phyloP scores from a whole-genome alignment of 2,888 invertebrate genomes.

The Sarcophaga variegata region DNA sequence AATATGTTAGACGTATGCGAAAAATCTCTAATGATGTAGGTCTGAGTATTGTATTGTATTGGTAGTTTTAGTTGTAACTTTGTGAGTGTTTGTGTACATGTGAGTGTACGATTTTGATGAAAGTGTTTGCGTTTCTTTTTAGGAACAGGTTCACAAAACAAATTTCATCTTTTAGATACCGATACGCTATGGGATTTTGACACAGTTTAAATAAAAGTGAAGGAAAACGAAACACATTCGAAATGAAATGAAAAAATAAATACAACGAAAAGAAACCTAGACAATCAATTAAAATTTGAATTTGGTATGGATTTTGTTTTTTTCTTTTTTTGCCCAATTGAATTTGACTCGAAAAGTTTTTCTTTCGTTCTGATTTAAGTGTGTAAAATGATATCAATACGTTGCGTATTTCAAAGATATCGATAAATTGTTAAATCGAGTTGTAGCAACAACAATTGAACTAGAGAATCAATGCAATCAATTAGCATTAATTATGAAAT shows the following conservation, averaged over 20 bases:
- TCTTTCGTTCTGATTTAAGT: background rate
- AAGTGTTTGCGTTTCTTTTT: constrained; percentile 76
- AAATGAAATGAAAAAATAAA: background rate
- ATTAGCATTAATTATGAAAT: constrained; percentile 79
- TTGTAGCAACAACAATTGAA: constrained; percentile 73
- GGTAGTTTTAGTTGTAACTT: background rate
- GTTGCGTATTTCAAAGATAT: constrained; percentile 23
- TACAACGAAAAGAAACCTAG: constrained; percentile 5
- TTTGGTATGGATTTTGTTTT: too few species aligned
- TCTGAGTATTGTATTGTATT: background rate
- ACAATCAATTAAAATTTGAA: constrained; percentile 37
- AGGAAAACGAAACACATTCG: constrained; percentile 21
- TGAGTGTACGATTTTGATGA: constrained; percentile 15
- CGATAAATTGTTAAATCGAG: constrained; percentile 34
- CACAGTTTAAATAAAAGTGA: constrained; percentile 72
- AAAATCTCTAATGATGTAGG: too few species aligned
- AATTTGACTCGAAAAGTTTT: background rate
- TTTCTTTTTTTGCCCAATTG: background rate
- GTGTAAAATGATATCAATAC: background rate
- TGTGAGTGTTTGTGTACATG: constrained; percentile 1
- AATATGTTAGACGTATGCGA: background rate
- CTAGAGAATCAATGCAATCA: constrained; percentile 77
- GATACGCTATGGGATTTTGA: constrained; percentile 73
- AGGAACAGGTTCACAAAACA: constrained; percentile 62
- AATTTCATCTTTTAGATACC: constrained; percentile 50